Base-by-base conservation (phyloP, 1,140 invertebrate species). In the Andrena cerasifolii region DNA sequence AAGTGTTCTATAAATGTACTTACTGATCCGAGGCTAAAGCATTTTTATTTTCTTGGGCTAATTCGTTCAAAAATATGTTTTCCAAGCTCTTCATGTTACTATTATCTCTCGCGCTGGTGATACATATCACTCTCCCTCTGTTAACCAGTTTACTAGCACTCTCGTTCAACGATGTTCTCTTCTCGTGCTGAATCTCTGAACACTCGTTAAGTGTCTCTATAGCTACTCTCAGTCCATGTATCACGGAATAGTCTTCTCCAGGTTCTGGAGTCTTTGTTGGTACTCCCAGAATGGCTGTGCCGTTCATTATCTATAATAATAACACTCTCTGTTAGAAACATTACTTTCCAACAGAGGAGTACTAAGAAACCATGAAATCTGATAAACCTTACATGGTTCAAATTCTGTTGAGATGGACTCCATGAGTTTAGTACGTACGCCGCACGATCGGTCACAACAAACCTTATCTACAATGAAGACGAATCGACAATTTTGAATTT, bases 161-260 rank as follows among this genome's bases (percentile, higher is more conserved):
- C 90, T 96, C 92, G 85, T 93, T 93, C 80, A 94, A 81, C 58
- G 94, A 90, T 77, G 93, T 90, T 90, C 95, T 86, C 88, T 94
- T 93, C 84, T 93, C 90, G 83, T 94, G 89, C 77, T 97, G 97
- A 63, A 94, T 93, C 56, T 97, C 95, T 0, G 97, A 97, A 59
- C 95, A 95, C 91, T 98, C 96, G 63, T 95, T 96, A 0, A 99
- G 87, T 0, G 96, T 95, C 92, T 98, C 97, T 47, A 99, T 96
- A 0, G 98, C 98, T n/a, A 96, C 95, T 79, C 95, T 94, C 14
- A 99, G 91, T 2, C 98, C 98, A 83, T 97, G 96, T 28, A 98
- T 95, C 21, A 98, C 95, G 12, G 95, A 95, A 83, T 93, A 95
- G 77, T 96, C 96, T 49, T 94, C 93, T 28, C 91, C 90, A 3